A percentile compares a stretch with the other conserved stretches of the same genome.
Evolutionary conservation across 2,888 invertebrate species (phyloP).

Genomic region (Antheraea assamensis): DNA sequence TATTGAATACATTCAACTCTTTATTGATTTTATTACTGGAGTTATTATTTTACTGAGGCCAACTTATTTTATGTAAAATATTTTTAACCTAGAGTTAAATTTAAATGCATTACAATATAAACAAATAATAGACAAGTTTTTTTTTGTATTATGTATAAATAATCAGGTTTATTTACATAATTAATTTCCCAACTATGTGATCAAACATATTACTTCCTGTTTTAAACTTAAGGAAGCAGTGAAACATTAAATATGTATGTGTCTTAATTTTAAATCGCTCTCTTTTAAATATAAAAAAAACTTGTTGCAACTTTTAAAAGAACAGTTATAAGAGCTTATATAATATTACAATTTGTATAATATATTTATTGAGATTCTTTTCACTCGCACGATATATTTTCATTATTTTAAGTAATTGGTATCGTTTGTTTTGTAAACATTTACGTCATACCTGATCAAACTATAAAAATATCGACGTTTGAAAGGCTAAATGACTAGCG

Average conservation of each 20-base stretch:
- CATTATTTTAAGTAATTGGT: neutral
- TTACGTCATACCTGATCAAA: too few relatives aligned
- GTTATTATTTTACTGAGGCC: neutral
- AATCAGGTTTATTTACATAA: slow-evolving; percentile 5
- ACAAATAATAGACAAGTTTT: neutral
- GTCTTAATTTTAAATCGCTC: neutral
- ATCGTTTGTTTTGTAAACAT: too few relatives aligned
- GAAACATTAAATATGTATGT: neutral
- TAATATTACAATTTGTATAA: neutral
- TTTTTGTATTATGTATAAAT: neutral
- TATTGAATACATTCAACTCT: too few relatives aligned
- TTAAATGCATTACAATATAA: neutral
- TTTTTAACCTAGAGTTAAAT: too few relatives aligned
- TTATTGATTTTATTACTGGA: too few relatives aligned
- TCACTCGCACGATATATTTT: neutral
- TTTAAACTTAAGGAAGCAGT: neutral
- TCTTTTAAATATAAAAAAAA: neutral
- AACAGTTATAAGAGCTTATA: neutral
- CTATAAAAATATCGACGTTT: too few relatives aligned
- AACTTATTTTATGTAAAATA: neutral
- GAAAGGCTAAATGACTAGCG: too few relatives aligned
- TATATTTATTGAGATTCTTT: neutral
- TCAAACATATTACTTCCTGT: slow-evolving; percentile 3
- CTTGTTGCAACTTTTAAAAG: neutral
- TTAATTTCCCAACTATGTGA: neutral